A percentile compares a stretch with the other conserved stretches of the same genome.
These are phyloP conservation scores for Nipponia nippon DNA, from an alignment of 2,113 vertebrate species.

Conservation along the genomic window DNA sequence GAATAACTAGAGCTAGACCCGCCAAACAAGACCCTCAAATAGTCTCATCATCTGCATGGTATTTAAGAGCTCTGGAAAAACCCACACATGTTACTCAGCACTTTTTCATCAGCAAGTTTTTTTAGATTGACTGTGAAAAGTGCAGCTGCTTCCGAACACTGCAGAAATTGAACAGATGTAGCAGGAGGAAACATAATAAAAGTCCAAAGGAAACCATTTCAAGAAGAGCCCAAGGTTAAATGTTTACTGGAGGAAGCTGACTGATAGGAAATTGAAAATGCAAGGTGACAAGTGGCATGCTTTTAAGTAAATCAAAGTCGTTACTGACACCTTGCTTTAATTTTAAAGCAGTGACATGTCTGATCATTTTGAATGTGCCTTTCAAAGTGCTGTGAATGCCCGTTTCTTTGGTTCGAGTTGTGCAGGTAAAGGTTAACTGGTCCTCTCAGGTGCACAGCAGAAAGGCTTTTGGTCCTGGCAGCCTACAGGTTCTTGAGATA, in stretches of 20 bases:
- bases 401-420: background rate
- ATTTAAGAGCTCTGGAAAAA: background rate
- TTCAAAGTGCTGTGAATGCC: background rate
- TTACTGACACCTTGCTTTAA: background rate
- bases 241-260: background rate
- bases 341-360: background rate
- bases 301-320: background rate
- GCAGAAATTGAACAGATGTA: background rate
- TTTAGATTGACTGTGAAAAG: background rate
- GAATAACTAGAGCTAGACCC: background rate
- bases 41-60: too few species aligned
- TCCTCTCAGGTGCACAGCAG: background rate
- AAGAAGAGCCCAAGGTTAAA: background rate
- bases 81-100: fast-evolving
- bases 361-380: too few species aligned
- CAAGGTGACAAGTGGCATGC: too few species aligned
- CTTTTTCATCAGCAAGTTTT: too few species aligned
- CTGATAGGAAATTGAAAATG: background rate
- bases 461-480: background rate
- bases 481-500: background rate
- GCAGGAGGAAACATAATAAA: background rate
- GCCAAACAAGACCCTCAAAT: too few species aligned
- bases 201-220: background rate
- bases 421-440: background rate
- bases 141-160: too few species aligned